These are phyloP conservation scores for Myiopsitta monachus DNA, from an alignment of 2,113 vertebrate species.

Conservation along the genomic window DNA sequence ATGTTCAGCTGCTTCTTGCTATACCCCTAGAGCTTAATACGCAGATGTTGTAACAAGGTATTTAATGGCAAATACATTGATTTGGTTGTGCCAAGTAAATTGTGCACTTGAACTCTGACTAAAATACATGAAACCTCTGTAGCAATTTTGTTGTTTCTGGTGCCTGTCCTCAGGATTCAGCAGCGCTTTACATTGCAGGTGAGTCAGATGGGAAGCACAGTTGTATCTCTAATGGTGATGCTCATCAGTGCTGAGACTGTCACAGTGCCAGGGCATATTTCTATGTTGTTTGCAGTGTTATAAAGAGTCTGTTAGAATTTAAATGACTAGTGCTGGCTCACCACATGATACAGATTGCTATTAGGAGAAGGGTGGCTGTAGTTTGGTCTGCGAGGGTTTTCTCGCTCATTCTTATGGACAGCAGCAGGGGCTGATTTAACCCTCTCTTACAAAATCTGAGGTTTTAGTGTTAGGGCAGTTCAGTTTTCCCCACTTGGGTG, in stretches of 20 bases:
- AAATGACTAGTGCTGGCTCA: neutral
- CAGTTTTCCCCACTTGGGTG: neutral
- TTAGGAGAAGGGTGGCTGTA: neutral
- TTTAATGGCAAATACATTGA: conserved; percentile 34
- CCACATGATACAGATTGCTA: neutral
- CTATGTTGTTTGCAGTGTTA: neutral
- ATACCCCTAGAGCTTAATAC: conserved; percentile 23
- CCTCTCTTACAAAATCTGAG: neutral
- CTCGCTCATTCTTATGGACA: neutral
- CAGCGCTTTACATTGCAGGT: neutral
- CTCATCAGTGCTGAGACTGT: neutral
- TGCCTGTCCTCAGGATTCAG: neutral
- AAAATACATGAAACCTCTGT: neutral
- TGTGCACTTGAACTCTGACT: conserved; percentile 14
- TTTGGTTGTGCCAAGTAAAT: conserved; percentile 5
- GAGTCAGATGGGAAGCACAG: neutral
- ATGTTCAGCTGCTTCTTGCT: conserved; percentile 56
- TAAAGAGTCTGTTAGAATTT: neutral
- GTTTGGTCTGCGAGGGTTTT: neutral
- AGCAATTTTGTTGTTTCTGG: neutral
- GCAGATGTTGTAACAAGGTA: conserved; percentile 59
- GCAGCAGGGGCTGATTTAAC: neutral
- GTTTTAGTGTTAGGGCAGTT: neutral
- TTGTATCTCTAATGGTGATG: neutral
- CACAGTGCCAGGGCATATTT: neutral